Evolutionary conservation across 2,797 vertebrate genomes (phyloP), one percentile per base, ranked within the genome.

Genomic region (Pelodytes ibericus): DNA sequence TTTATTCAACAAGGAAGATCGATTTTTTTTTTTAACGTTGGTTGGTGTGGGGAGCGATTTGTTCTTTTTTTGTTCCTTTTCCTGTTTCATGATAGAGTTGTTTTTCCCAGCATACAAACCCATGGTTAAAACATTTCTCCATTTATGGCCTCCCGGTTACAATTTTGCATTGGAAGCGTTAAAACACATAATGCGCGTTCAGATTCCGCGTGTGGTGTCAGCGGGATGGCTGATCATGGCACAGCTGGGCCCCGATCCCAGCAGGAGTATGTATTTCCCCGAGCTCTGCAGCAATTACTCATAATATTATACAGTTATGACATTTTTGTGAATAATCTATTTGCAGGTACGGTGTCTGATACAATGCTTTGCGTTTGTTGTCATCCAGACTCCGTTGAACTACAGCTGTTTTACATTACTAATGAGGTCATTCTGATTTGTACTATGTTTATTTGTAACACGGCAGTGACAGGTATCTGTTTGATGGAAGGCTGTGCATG

Each of bases 291-390:
- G 57, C 59, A 76, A 76, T 76, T 63, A 75, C 29, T 70, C 74
- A 76, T 63, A 63, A 57, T 31, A 56, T 70, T 39, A 70, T 18
- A 63, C 39, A 56, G 67, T 71, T 76, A 49, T 76, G 67, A 76
- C 74, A 76, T 68, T 69, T n/a, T 63, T 63, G 57, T 76, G 74
- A 47, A 76, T 70, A 76, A 70, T 30, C 44, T 47, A 31, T 76
- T 76, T 75, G 62, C 11, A 62, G 44, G 13, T 31, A 51, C 24
- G 29, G 27, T 59, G 24, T 59, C 9, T 69, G 64, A 74, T 25
- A 75, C 64, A 75, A 61, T 69, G 29, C 18, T 25, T n/a, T 62
- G 36, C 62, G 70, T 75, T 71, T 44, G 27, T 41, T 39, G 13
- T 53, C 36, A 25, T n/a, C n/a, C n/a, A n/a, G n/a, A n/a, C n/a